phyloP scores from a whole-genome alignment of 2,113 vertebrate genomes.

The Spheniscus mendiculus region DNA sequence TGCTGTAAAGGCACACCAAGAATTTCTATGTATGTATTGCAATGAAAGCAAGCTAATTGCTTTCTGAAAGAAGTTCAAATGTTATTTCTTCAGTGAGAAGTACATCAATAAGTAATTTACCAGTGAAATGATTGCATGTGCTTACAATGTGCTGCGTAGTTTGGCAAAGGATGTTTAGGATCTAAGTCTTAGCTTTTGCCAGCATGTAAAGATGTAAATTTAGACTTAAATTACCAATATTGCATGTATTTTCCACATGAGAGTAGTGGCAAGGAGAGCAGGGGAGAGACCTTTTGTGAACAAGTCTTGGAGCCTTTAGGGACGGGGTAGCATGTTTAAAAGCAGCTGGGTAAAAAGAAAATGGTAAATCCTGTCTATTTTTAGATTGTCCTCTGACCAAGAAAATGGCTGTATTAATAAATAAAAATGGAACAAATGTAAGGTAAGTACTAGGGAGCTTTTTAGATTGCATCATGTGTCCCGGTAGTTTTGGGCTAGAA shows the following conservation, averaged over 20 bases:
- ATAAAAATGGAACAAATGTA: not conserved
- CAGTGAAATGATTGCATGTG: not conserved
- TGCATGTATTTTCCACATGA: not conserved
- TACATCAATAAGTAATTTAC: slow-evolving; percentile 2
- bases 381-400: not conserved
- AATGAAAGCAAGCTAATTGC: not conserved
- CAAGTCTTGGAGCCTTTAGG: not conserved
- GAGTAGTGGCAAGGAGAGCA: not conserved
- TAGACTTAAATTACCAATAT: not conserved
- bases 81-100: not conserved
- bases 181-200: slow-evolving; percentile 15
- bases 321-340: not conserved
- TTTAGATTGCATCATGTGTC: not conserved
- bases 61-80: not conserved
- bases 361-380: not conserved
- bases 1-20: not conserved
- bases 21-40: not conserved
- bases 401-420: not conserved
- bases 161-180: slow-evolving; percentile 41
- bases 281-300: not conserved
- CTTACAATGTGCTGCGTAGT: not conserved
- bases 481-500: not conserved
- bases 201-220: not conserved
- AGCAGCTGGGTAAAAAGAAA: not conserved
- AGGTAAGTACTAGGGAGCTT: not conserved